Percentiles rank a stretch among this genome's conserved stretches.
Conservation (phyloP, 2,888 invertebrate species). For the Drosophila nr. medialis region DNA sequence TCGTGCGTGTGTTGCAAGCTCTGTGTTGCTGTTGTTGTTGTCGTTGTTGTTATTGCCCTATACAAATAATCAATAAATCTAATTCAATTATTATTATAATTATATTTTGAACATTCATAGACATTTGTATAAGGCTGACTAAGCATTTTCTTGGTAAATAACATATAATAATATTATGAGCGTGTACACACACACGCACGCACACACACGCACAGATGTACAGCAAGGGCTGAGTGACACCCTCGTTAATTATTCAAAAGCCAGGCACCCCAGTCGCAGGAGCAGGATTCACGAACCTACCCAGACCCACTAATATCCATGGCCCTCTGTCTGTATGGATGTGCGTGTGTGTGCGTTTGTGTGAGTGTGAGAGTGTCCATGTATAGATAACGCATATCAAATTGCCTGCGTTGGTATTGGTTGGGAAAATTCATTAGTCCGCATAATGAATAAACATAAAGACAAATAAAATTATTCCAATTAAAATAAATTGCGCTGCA, state of each 20-base stretch:
- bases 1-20: slow-evolving; percentile 44
- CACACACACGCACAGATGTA: background rate
- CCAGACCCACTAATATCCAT: slow-evolving; percentile 60
- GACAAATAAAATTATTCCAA: slow-evolving; percentile 82
- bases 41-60: slow-evolving; percentile 34
- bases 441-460: slow-evolving; percentile 82
- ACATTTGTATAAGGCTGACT: slow-evolving; percentile 81
- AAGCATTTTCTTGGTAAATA: slow-evolving; percentile 81
- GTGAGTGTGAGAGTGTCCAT: slow-evolving; percentile 15
- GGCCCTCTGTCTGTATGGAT: slow-evolving; percentile 19
- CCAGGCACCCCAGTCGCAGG: slow-evolving; percentile 67
- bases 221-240: slow-evolving; percentile 69
- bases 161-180: slow-evolving; percentile 81
- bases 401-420: slow-evolving; percentile 56
- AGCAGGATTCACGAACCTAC: slow-evolving; percentile 58
- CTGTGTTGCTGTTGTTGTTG: slow-evolving; percentile 29
- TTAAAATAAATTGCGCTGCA: slow-evolving; percentile 81
- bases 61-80: slow-evolving; percentile 82
- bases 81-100: slow-evolving; percentile 81
- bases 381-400: slow-evolving; percentile 67
- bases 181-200: slow-evolving; percentile 49
- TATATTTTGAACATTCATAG: slow-evolving; percentile 81
- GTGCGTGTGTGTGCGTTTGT: slow-evolving; percentile 17
- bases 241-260: slow-evolving; percentile 79
- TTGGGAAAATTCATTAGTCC: slow-evolving; percentile 77